Evolutionary conservation across 2,888 invertebrate genomes (phyloP).

Genomic region (Lasius platythorax): DNA sequence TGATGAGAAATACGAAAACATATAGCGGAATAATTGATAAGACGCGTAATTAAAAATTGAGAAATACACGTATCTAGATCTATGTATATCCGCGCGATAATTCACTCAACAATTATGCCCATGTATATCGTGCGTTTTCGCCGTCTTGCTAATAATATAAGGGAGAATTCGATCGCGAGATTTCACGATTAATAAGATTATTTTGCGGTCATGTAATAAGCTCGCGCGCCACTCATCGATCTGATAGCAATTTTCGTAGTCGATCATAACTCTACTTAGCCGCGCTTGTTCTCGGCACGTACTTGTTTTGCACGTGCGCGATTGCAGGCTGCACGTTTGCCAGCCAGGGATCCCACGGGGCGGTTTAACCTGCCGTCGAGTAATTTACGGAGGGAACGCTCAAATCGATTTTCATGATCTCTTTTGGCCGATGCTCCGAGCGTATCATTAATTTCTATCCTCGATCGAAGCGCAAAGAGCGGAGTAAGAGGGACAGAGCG

Average conservation of each 20-base stretch:
- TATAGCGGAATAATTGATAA: not conserved
- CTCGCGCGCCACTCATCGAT: slow-evolving; percentile 37
- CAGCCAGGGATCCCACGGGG: slow-evolving; percentile 39
- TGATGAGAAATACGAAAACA: not conserved
- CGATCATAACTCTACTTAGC: slow-evolving; percentile 53
- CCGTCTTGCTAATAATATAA: not conserved
- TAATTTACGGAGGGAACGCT: slow-evolving; percentile 50
- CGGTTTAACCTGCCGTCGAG: slow-evolving; percentile 52
- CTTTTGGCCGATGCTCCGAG: slow-evolving; percentile 47
- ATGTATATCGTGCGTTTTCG: not conserved
- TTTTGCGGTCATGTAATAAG: slow-evolving; percentile 33
- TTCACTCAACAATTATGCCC: not conserved
- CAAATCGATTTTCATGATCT: slow-evolving; percentile 55
- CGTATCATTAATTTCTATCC: slow-evolving; percentile 56
- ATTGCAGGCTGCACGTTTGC: slow-evolving; percentile 47
- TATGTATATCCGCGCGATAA: not conserved
- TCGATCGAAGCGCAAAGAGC: slow-evolving; percentile 12
- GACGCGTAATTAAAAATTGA: not conserved
- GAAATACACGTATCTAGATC: not conserved
- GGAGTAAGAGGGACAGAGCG: not conserved
- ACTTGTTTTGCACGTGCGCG: slow-evolving; percentile 57
- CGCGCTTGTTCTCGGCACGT: slow-evolving; percentile 49
- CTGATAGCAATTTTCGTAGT: slow-evolving; percentile 47
- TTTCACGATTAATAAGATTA: slow-evolving; percentile 35
- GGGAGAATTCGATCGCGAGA: slow-evolving; percentile 8